Base-by-base conservation (phyloP, 92 coral and sea anemone species). In the Phenganax subtilis region DNA sequence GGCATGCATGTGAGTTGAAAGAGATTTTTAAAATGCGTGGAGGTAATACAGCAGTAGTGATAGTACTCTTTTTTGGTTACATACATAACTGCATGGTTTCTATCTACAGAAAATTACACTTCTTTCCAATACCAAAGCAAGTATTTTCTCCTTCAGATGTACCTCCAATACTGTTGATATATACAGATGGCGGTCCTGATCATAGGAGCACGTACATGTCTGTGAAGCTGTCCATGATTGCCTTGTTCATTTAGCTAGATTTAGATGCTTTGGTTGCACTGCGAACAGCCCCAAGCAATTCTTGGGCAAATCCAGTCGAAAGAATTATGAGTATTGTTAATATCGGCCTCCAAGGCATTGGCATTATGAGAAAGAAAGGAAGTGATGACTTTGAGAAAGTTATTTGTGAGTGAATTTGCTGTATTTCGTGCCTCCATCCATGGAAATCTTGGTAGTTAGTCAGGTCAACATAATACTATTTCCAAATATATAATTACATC, bases 291-390 rank as follows among this genome's bases (percentile, higher is more conserved):
- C 85, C 85, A 47, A 64, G 76, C 44, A 72, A 76, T 63, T 64
- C 82, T 47, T 84, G 87, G 87, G 72, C 79, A 65, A 76, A 84
- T 71, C 87, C 87, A 10, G 87, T 84, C 20, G 87, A 84, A 51
- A 55, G 82, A 25, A 76, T 84, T 14, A 84, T 84, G 82, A 75
- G 86, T 54, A 84, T 84, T 17, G 53, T 84, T 17, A 84, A 84
- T 51, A 58, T 84, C n/a, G 86, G 75, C 15, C 44, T 84, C 29
- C 86, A 84, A 84, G 86, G 86, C 8, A 74, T 84, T 51, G 86
- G 82, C 28, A 67, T 73, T 16, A 57, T 81, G 84, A 60, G 73
- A 37, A 67, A 64, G 55, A 75, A 81, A 76, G 56, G 62, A 20
- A 65, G 68, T 63, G 69, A 29, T 25, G 76, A 71, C 11, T 71